Percentiles rank a stretch among this genome's conserved stretches.
phyloP scores from a whole-genome alignment of 1,140 invertebrate species.

The Bombus sibiricus region DNA sequence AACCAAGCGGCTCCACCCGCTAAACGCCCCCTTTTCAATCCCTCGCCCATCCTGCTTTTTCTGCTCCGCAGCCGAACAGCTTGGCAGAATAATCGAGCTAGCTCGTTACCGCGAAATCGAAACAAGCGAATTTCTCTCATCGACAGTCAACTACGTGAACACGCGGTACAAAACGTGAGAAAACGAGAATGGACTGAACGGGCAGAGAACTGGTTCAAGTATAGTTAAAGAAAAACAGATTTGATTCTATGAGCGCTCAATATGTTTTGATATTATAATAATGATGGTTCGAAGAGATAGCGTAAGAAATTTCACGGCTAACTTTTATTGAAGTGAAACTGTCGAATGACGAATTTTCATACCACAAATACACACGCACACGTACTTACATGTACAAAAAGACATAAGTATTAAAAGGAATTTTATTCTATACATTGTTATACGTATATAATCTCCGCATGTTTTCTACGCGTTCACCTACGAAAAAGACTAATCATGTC shows the following conservation, averaged over 20 bases:
- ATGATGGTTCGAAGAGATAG: conserved; percentile 6
- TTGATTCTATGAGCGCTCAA: conserved; percentile 25
- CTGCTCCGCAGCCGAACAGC: neutral
- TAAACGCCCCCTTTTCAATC: neutral
- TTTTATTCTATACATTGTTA: no score
- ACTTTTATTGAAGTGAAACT: neutral
- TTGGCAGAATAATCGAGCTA: conserved; percentile 51
- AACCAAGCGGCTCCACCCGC: neutral
- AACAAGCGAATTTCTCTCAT: conserved; percentile 46
- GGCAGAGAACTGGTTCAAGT: conserved; percentile 27
- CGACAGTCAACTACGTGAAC: conserved; percentile 19
- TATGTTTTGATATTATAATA: neutral
- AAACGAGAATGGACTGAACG: conserved; percentile 34
- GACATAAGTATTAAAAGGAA: no score
- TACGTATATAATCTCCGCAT: no score
- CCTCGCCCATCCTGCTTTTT: neutral
- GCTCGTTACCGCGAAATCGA: conserved; percentile 59
- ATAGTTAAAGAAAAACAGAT: neutral
- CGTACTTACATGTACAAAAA: no score
- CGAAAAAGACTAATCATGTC: no score
- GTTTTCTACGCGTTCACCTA: no score
- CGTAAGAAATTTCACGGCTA: conserved; percentile 33
- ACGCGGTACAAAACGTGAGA: neutral
- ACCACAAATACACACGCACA: no score
- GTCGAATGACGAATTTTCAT: neutral